Base-by-base conservation (phyloP, 2,113 vertebrate genomes). In the Pao palembangensis region DNA sequence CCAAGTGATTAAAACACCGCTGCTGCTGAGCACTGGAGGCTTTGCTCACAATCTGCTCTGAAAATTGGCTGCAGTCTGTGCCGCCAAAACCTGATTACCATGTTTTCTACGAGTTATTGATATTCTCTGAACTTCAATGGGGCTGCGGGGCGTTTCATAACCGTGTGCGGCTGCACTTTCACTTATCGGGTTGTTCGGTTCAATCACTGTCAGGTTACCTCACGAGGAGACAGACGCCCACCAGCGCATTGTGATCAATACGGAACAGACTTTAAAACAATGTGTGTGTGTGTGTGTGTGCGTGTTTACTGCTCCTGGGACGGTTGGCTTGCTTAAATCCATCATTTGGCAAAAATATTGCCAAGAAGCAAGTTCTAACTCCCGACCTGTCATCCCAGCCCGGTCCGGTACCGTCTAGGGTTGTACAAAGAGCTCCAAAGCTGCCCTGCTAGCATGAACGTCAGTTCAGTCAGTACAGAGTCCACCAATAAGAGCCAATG, bases 1-100 rank as follows among this genome's bases (percentile, higher is more conserved):
- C 83, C 80, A 72, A 76, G 78, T 85, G 81, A 88, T 88, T 87
- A 86, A 88, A 89, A 84, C 66, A 62, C 69, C 68, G 76, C 79
- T 66, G 81, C 69, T 66, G 57, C 16, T 20, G 59, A 78, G 63
- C n/a, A 51, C 82, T 67, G 64, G 66, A 21, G 70, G 76, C 69
- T 78, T 73, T 71, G 53, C 72, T 76, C 61, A 61, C 71, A 82
- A 73, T 69, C 71, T 69, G 56, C 62, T 62, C 71, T n/a, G 61
- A 58, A 76, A 76, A 75, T 81, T 67, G 79, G 55, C 61, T 13
- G 46, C 75, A 52, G 69, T 63, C 50, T 57, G 25, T 46, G 28
- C 55, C 21, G 60, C 51, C 44, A 38, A 81, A 79, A 79, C 65
- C 71, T 69, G 76, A 83, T 86, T 73, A 78, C 72, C 61, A 67